Evolutionary conservation across 2,113 vertebrate species (phyloP), one percentile per base, ranked within the genome.

Genomic region (Anoura caudifer): DNA sequence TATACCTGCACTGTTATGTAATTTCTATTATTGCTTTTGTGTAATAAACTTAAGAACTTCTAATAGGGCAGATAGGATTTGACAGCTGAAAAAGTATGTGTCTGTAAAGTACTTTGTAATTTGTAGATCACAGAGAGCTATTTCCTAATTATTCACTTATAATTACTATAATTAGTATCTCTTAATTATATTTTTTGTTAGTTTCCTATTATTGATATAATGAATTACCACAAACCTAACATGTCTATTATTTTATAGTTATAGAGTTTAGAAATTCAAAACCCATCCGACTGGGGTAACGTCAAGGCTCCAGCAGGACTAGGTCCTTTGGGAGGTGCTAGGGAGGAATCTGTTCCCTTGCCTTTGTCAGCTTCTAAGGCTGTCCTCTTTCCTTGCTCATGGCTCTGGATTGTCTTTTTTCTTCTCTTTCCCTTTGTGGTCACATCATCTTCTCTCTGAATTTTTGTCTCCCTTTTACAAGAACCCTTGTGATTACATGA

Each of bases 331-430:
- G 5, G 31, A 20, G 16, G 7, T 4, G 19, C 24, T 6, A 2
- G 31, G 56, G 56, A 59, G 24, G 56, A 24, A 59, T 24, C 56
- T 59, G 8, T 59, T 24, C 56, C 56, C 56, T 61, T 70, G 33
- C 15, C 43, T 47, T 22, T 72, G 26, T 63, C 8, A 13, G 54
- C 28, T 38, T 85, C 56, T 19, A 11, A 22, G 79, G n/a, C 36
- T 10, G 3, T n/a, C 14, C 20, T 36, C 1, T 0, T 14, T 43
- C n/a, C 63, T 70, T 0, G 3, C 24, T 26, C 41, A 54, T 3
- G 50, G n/a, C 38, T 69, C 5, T 14, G 0, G 10, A 22, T 20
- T 13, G 9, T 15, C 22, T 56, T 75, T 50, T 22, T 7, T 6
- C 8, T 43, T 15, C 19, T 36, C 47, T 45, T 63, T 63, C 31